Conservation (phyloP, 1,140 invertebrate genomes). For the Cydia splendana region DNA sequence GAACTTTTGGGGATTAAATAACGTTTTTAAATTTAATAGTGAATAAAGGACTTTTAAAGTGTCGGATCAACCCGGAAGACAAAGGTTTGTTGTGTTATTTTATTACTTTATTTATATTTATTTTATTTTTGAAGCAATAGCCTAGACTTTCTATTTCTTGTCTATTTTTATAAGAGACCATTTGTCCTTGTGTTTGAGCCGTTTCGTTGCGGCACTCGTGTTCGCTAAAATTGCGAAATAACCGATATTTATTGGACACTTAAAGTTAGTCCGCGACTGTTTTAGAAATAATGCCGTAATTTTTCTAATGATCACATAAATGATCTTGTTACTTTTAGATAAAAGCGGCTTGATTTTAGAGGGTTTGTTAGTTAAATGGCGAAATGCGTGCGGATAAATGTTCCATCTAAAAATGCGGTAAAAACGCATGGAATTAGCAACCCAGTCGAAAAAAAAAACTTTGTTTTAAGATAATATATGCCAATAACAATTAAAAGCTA, state of each 20-base stretch:
- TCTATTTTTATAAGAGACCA: constrained; percentile 8
- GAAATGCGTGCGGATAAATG: background rate
- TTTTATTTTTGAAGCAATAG: background rate
- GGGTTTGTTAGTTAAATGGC: background rate
- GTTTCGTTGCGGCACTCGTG: constrained; percentile 9
- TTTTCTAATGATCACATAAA: background rate
- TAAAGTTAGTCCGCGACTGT: background rate
- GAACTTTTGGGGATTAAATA: constrained; percentile 4
- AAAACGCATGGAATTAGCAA: no score
- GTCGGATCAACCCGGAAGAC: background rate
- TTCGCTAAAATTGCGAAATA: constrained; percentile 26
- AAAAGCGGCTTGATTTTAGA: background rate
- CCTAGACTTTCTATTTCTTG: constrained; percentile 19
- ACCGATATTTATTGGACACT: constrained; percentile 1
- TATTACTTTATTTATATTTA: background rate
- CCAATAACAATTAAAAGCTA: no score
- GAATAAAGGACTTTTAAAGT: constrained; percentile 10
- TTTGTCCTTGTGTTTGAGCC: constrained; percentile 12
- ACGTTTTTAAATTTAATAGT: constrained; percentile 7
- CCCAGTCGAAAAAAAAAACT: no score
- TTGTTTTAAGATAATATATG: no score
- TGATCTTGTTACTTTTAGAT: background rate
- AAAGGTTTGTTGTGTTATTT: constrained; percentile 28
- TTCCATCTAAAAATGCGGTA: no score
- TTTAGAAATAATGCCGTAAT: background rate